Base-by-base conservation (phyloP, 2,797 vertebrate genomes). In the Glyptemys insculpta region DNA sequence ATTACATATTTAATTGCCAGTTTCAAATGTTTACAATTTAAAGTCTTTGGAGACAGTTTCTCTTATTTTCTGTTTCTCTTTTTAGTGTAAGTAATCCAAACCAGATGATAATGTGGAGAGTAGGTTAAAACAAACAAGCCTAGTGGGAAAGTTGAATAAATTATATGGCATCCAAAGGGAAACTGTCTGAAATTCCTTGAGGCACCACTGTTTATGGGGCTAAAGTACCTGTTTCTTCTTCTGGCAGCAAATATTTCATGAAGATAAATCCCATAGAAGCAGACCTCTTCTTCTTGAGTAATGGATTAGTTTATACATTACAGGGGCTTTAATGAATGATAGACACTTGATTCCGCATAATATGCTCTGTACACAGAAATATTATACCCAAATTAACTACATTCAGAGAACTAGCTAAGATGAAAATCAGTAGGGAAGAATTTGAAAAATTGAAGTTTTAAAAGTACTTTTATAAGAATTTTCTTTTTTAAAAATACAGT, bases 331-430 rank as follows among this genome's bases (percentile, higher is more conserved):
- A 83, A 68, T 85, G 72, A 44, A 65, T 2, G 19, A 79, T 9
- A 88, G 76, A 88, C 90, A 79, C 12, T 76, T 79, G 19, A 86
- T 50, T 91, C 76, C 56, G 4, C 0, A 1, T 59, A 81, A 54
- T 27, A 6, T 78, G 18, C 54, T 93, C 79, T 78, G 47, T 19
- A 78, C 44, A 27, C 8, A 59, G 27, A 91, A 95, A 56, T 56
- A 85, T 89, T 85, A 81, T 88, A 31, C 6, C 59, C 41, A 4
- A 83, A 89, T 81, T 85, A 94, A 95, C 89, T 76, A 16, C 9
- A n/a, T 25, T 16, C 44, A 91, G 76, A 93, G 3, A 92, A 86
- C 11, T 14, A 72, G 37, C n/a, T 72, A 10, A 72, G 37, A 62
- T 0, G 2, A 76, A 91, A 85, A 88, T 76, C 21, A 72, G 0